phyloP scores from a whole-genome alignment of 2,888 invertebrate genomes.

The Polydesmus complanatus region DNA sequence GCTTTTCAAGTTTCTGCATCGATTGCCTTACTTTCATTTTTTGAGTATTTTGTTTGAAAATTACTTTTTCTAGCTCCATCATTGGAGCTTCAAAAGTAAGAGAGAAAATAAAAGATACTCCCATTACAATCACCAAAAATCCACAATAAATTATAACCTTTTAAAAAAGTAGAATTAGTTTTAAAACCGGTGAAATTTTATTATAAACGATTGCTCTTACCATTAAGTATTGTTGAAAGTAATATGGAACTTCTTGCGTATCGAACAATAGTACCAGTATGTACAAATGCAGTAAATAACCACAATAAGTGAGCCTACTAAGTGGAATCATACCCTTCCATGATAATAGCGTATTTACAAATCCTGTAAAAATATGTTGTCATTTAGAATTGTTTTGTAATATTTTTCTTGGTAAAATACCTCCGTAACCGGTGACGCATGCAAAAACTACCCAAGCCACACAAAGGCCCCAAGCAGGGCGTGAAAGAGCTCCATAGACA shows the following conservation, averaged over 20 bases:
- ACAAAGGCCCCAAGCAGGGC: slow-evolving; percentile 9
- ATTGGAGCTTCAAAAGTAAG: slow-evolving; percentile 10
- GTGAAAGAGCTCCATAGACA: slow-evolving; percentile 1
- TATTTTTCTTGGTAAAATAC: too few relatives aligned
- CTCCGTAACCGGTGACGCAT: slow-evolving; percentile 10
- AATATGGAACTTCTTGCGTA: neutral
- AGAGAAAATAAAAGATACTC: slow-evolving; percentile 4
- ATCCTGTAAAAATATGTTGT: neutral
- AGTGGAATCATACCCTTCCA: slow-evolving; percentile 10
- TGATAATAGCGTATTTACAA: slow-evolving; percentile 3
- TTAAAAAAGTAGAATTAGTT: neutral
- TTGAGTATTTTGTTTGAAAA: neutral
- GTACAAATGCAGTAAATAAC: slow-evolving; percentile 1
- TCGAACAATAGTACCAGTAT: neutral
- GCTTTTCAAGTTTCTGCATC: too few relatives aligned
- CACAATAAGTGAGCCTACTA: slow-evolving; percentile 6
- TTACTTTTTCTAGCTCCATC: slow-evolving; percentile 7
- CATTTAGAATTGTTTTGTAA: neutral
- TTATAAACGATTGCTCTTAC: neutral
- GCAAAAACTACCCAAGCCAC: slow-evolving; percentile 11
- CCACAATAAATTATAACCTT: neutral
- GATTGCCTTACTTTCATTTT: too few relatives aligned
- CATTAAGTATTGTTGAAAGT: neutral
- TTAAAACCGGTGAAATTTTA: neutral
- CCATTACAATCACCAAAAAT: neutral